phyloP scores from a whole-genome alignment of 2,797 vertebrate species.

The Arctocebus calabarensis region DNA sequence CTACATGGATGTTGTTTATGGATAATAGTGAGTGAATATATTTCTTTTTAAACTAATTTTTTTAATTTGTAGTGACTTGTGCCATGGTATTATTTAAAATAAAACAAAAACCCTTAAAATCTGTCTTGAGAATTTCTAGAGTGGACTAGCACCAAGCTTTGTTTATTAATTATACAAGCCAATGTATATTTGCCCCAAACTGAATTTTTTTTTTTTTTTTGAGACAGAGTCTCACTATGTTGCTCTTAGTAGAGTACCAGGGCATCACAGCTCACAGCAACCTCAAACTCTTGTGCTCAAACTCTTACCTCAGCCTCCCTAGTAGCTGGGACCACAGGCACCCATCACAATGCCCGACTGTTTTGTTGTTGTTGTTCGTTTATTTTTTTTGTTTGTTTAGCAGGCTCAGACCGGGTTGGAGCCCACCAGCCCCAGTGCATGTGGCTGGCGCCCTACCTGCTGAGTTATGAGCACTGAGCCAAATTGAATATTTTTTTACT shows the following conservation, averaged over 20 bases:
- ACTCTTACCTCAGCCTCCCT: too few relatives aligned
- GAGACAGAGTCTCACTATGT: too few relatives aligned
- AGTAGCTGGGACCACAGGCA: too few relatives aligned
- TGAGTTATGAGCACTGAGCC: not conserved
- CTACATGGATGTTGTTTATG: not conserved
- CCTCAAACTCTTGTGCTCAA: too few relatives aligned
- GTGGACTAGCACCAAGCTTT: not conserved
- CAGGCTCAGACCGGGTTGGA: too few relatives aligned
- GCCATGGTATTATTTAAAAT: not conserved
- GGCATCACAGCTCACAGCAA: too few relatives aligned
- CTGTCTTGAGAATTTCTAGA: slow-evolving; percentile 7
- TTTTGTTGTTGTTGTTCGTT: too few relatives aligned
- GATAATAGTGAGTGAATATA: slow-evolving; percentile 2
- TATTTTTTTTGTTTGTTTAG: too few relatives aligned
- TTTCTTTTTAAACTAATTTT: slow-evolving; percentile 48
- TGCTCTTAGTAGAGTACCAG: too few relatives aligned
- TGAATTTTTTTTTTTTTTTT: not conserved
- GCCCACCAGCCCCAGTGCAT: too few relatives aligned
- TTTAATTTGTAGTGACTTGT: slow-evolving; percentile 34
- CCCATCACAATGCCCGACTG: too few relatives aligned
- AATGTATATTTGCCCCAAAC: not conserved
- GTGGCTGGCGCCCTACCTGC: too few relatives aligned
- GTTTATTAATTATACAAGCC: slow-evolving; percentile 33
- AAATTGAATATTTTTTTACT: not conserved
- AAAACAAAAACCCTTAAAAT: slow-evolving; percentile 25